These are phyloP conservation scores for Pammene fasciana DNA, from an alignment of 2,888 invertebrate genomes.

Conservation along the genomic window DNA sequence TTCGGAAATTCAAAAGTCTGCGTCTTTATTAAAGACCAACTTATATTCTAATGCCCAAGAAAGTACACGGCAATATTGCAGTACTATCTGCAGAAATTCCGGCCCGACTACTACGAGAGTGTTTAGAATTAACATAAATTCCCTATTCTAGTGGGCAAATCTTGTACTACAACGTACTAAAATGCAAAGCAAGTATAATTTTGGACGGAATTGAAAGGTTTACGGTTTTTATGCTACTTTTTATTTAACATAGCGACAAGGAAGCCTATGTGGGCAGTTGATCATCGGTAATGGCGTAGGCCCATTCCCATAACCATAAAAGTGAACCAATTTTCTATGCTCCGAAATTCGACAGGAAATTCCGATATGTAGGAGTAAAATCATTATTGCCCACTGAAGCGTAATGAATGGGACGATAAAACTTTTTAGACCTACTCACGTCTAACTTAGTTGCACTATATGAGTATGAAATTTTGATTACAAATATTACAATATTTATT, in stretches of 20 bases:
- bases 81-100: constrained; percentile 47
- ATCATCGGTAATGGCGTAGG: constrained; percentile 27
- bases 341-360: constrained; percentile 18
- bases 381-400: constrained; percentile 30
- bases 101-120: constrained; percentile 50
- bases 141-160: constrained; percentile 50
- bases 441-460: no score
- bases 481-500: no score
- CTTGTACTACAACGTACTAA: constrained; percentile 48
- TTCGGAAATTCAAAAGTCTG: constrained; percentile 37
- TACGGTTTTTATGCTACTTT: constrained; percentile 42
- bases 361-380: constrained; percentile 14
- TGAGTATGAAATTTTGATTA: no score
- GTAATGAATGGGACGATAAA: constrained; percentile 25
- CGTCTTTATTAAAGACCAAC: constrained; percentile 36
- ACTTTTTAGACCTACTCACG: no score
- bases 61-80: constrained; percentile 46
- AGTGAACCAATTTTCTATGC: constrained; percentile 29
- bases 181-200: constrained; percentile 37
- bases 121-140: constrained; percentile 61
- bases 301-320: constrained; percentile 23
- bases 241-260: constrained; percentile 35
- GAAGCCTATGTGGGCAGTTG: constrained; percentile 34
- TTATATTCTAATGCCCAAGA: constrained; percentile 41
- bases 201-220: constrained; percentile 44